These are phyloP conservation scores for Scaptomyza montana DNA, from an alignment of 1,140 invertebrate species.

Conservation along the genomic window DNA sequence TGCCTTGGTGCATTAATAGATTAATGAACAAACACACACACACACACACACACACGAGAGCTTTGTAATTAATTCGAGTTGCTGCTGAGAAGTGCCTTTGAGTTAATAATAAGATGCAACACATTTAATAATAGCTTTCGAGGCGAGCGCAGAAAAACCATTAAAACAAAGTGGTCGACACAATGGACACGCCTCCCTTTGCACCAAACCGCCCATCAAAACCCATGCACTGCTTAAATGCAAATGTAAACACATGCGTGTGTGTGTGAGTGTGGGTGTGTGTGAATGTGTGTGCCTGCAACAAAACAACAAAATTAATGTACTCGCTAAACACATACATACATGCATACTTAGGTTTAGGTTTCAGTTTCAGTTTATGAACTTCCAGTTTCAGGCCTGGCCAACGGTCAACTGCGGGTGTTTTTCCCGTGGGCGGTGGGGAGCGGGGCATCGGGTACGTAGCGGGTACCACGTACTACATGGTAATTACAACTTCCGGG, in stretches of 20 bases:
- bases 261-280: neutral
- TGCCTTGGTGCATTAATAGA: constrained; percentile 69
- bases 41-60: constrained; percentile 6
- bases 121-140: constrained; percentile 69
- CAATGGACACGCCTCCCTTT: constrained; percentile 51
- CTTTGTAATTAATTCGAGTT: constrained; percentile 41
- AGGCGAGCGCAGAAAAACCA: constrained; percentile 48
- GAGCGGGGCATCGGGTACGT: neutral
- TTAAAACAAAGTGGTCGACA: constrained; percentile 76
- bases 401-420: constrained; percentile 4
- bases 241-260: constrained; percentile 50
- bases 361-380: constrained; percentile 44
- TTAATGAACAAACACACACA: constrained; percentile 54
- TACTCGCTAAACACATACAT: neutral
- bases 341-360: constrained; percentile 31
- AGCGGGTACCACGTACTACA: constrained; percentile 51
- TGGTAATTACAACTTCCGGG: constrained; percentile 78
- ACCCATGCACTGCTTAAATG: constrained; percentile 25
- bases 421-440: neutral
- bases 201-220: neutral
- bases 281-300: neutral
- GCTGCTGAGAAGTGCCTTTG: neutral
- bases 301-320: too few species aligned
- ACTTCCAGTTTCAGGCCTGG: constrained; percentile 29
- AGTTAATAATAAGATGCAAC: constrained; percentile 75